Evolutionary conservation across 2,888 invertebrate species (phyloP), one percentile per base, ranked within the genome.

Genomic region (Scotopteryx bipunctaria): DNA sequence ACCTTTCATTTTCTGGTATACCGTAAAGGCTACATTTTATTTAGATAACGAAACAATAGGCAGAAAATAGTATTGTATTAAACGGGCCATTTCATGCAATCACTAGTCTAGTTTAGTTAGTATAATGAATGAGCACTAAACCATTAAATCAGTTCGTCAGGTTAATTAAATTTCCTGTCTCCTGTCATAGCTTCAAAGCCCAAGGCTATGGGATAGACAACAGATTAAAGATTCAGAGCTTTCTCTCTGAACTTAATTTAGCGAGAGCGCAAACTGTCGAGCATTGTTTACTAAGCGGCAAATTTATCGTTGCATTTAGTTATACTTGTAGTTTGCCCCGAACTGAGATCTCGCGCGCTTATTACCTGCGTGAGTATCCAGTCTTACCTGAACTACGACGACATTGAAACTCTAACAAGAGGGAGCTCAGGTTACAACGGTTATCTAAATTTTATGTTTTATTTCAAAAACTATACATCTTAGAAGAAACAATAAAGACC

Each of bases 201-300:
- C 57, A 23, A 57, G 54, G 55, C 54, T 53, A 41, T 49, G n/a
- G 47, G 51, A 51, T 52, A 57, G 37, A 36, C 49, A 53, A 46
- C 43, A 51, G 37, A 52, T 54, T 58, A 54, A 50, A 47, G 45
- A 42, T 49, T 42, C 41, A 44, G 44, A 23, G 60, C 57, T 62
- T 62, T 62, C 57, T 45, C 57, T 47, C 27, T 41, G 36, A 54
- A 38, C 53, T 42, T 57, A 49, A 59, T 57, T 57, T 55, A 31
- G 41, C 40, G 47, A 49, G 49, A 42, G 47, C 31, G 37, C 51
- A 42, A 46, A 42, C 55, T 52, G 54, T 45, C 55, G 49, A 50
- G 63, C 58, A 69, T 74, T 77, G 70, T 78, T 76, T 72, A 63
- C 57, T 55, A 54, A 61, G 55, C 53, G 61, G 50, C 56, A 49